Evolutionary conservation across 2,888 invertebrate species (phyloP).

Genomic region (Aleiodes leptofemur): DNA sequence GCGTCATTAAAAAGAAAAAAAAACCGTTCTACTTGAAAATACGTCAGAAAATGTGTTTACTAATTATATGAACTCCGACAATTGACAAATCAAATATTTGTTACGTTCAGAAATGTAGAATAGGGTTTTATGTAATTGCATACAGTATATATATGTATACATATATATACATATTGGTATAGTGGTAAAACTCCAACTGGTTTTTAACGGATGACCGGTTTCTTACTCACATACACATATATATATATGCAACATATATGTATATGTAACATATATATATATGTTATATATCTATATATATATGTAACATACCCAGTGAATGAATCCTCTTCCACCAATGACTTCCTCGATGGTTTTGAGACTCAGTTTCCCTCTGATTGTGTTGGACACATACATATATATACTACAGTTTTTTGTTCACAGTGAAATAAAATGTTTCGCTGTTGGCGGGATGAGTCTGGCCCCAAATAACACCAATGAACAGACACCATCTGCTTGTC

Average conservation of each 20-base stretch:
- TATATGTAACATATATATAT: too few relatives aligned
- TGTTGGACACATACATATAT: background rate
- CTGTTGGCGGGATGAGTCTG: constrained; percentile 63
- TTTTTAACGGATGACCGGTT: constrained; percentile 35
- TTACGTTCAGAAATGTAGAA: background rate
- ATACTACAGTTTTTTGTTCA: constrained; percentile 46
- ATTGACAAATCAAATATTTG: too few relatives aligned
- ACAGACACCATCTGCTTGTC: constrained; percentile 75
- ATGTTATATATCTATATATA: too few relatives aligned
- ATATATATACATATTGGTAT: background rate
- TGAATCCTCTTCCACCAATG: constrained; percentile 47
- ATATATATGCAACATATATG: background rate
- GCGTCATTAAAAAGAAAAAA: too few relatives aligned
- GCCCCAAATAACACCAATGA: constrained; percentile 74
- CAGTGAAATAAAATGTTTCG: constrained; percentile 55
- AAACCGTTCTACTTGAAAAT: too few relatives aligned
- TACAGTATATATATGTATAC: background rate
- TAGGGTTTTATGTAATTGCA: background rate
- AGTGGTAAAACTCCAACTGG: constrained; percentile 22
- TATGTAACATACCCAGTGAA: constrained; percentile 56
- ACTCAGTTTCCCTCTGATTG: constrained; percentile 23
- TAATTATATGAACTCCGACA: too few relatives aligned
- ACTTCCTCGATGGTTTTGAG: constrained; percentile 44
- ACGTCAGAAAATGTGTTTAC: too few relatives aligned
- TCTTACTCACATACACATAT: constrained; percentile 24